Evolutionary conservation across 1,140 invertebrate genomes (phyloP).

Genomic region (Prorops nasuta): DNA sequence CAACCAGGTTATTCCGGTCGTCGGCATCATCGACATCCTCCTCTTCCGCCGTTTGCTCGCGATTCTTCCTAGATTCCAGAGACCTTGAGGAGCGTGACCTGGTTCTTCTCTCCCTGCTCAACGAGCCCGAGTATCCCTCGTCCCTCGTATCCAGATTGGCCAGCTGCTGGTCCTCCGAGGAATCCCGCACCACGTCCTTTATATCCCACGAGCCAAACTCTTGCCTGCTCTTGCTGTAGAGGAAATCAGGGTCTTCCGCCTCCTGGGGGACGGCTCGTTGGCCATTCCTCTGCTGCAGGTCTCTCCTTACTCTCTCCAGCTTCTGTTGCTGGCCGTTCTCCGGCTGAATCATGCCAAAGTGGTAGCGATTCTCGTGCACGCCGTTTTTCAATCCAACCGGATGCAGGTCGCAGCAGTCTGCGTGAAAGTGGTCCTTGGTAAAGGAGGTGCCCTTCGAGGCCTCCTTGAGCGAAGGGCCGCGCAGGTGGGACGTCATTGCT

Average conservation of each 20-base stretch:
- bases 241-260: conserved; percentile 16
- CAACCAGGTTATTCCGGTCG: too few species aligned
- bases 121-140: conserved; percentile 11
- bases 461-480: conserved; percentile 23
- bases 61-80: background rate
- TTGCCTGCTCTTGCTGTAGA: conserved; percentile 28
- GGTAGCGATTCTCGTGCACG: conserved; percentile 16
- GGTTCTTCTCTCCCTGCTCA: conserved; percentile 11
- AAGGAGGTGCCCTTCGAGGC: conserved; percentile 9
- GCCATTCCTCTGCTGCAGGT: conserved; percentile 17
- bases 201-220: conserved; percentile 38
- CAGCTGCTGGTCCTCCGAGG: background rate
- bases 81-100: background rate
- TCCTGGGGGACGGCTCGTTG: background rate
- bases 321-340: too few species aligned
- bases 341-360: too few species aligned
- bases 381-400: too few species aligned
- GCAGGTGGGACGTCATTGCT: conserved; percentile 42
- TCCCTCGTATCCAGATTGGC: conserved; percentile 9
- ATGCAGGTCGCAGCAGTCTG: too few species aligned
- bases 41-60: background rate
- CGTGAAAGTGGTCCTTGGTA: conserved; percentile 10
- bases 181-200: conserved; percentile 26
- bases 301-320: too few species aligned
- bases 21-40: background rate